phyloP scores from a whole-genome alignment of 2,888 invertebrate species.

The Steromphala cineraria region DNA sequence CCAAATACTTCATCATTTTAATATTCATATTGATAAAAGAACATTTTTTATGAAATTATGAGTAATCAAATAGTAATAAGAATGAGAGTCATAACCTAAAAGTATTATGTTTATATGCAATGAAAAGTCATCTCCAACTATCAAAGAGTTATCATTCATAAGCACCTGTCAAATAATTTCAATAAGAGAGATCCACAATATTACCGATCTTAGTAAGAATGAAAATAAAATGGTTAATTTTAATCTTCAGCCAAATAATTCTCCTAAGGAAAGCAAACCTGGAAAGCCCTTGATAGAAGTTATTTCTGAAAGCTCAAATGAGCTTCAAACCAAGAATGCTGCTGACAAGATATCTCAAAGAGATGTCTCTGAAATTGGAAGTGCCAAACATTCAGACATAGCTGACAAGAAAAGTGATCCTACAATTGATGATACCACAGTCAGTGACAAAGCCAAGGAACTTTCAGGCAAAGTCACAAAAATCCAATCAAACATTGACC shows the following conservation, averaged over 20 bases:
- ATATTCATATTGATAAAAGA: no score
- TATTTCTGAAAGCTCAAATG: constrained; percentile 10
- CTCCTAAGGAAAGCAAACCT: not conserved
- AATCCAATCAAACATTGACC: not conserved
- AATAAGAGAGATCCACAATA: no score
- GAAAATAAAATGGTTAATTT: no score
- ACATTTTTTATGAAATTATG: no score
- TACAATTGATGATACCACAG: not conserved
- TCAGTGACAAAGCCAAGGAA: not conserved
- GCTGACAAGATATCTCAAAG: not conserved
- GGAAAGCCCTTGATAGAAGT: constrained; percentile 27
- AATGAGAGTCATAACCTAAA: no score
- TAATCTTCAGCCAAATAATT: not conserved
- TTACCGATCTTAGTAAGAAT: no score
- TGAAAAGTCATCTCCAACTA: no score
- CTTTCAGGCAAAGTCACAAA: not conserved
- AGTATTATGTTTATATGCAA: no score
- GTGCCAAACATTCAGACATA: not conserved
- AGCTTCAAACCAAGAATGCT: not conserved
- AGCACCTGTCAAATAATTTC: no score
- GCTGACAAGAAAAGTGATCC: not conserved
- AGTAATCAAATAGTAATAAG: no score
- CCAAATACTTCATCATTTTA: no score
- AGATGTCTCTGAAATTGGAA: not conserved
- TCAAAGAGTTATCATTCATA: no score